These are phyloP conservation scores for Frankliniella fusca DNA, from an alignment of 2,888 invertebrate species.

Conservation along the genomic window DNA sequence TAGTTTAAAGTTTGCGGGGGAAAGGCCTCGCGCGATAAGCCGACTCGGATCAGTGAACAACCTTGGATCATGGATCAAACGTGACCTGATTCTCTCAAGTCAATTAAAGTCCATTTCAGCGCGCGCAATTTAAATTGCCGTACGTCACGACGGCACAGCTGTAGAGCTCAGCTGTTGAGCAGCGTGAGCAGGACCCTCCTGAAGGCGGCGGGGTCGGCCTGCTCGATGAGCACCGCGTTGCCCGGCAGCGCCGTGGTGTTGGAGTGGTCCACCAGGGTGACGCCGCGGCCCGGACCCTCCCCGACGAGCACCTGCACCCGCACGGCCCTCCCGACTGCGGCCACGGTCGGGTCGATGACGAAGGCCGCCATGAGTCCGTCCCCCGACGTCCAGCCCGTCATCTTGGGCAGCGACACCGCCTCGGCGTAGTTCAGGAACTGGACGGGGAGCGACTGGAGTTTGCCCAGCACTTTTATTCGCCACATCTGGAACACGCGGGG, in stretches of 20 bases:
- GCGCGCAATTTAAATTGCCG: too few species aligned
- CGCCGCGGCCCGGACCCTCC: neutral
- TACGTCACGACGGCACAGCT: too few species aligned
- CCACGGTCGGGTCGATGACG: neutral
- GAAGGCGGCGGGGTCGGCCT: neutral
- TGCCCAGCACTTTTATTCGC: neutral
- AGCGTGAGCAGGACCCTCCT: neutral
- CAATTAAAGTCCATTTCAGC: too few species aligned
- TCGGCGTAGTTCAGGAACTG: neutral
- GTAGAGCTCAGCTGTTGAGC: neutral
- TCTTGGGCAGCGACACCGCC: neutral
- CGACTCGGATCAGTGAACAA: too few species aligned
- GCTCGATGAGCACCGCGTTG: neutral
- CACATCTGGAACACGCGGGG: neutral
- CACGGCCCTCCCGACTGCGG: neutral
- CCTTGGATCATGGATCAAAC: too few species aligned
- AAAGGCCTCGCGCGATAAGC: too few species aligned
- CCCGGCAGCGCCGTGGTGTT: neutral
- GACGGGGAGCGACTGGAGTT: neutral
- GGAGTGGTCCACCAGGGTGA: constrained; percentile 8
- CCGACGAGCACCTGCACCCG: neutral
- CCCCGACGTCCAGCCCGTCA: neutral
- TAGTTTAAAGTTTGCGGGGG: too few species aligned
- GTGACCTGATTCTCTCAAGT: too few species aligned
- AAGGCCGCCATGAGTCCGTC: neutral